phyloP scores from a whole-genome alignment of 2,888 invertebrate genomes.

The Aricia artaxerxes region DNA sequence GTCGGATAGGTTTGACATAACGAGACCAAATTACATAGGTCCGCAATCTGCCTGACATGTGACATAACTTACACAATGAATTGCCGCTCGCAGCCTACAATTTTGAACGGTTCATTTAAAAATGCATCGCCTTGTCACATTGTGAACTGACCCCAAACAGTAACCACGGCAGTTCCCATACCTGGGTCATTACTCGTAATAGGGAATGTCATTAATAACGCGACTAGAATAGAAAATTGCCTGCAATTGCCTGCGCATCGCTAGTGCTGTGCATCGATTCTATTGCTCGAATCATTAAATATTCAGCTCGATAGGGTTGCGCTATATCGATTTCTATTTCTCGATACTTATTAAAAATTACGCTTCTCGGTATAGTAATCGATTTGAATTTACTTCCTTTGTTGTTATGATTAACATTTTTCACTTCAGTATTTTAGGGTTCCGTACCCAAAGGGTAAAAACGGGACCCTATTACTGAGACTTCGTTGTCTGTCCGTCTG shows the following conservation, averaged over 20 bases:
- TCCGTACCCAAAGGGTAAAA: too few relatives aligned
- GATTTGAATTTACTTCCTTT: background rate
- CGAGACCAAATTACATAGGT: too few relatives aligned
- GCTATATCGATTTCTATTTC: background rate
- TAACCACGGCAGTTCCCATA: background rate
- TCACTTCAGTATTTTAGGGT: too few relatives aligned
- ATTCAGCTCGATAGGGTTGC: background rate
- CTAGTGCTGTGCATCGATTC: slow-evolving; percentile 1
- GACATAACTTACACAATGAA: too few relatives aligned
- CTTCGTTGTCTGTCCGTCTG: too few relatives aligned
- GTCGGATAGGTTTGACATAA: too few relatives aligned
- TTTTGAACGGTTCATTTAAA: too few relatives aligned
- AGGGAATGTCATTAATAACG: background rate
- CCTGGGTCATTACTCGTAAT: background rate
- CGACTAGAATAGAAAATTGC: slow-evolving; percentile 14
- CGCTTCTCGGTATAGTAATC: background rate
- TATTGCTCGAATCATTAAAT: background rate
- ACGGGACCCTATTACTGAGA: too few relatives aligned
- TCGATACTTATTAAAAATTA: background rate
- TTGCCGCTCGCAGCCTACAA: too few relatives aligned
- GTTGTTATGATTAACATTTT: too few relatives aligned
- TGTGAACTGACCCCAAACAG: background rate
- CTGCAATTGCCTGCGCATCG: background rate
- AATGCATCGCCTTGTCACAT: background rate
- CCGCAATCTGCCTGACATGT: too few relatives aligned